A percentile compares a stretch with the other conserved stretches of the same genome.
Conservation (phyloP, 2,797 vertebrate genomes). For the Eulemur albifrons region DNA sequence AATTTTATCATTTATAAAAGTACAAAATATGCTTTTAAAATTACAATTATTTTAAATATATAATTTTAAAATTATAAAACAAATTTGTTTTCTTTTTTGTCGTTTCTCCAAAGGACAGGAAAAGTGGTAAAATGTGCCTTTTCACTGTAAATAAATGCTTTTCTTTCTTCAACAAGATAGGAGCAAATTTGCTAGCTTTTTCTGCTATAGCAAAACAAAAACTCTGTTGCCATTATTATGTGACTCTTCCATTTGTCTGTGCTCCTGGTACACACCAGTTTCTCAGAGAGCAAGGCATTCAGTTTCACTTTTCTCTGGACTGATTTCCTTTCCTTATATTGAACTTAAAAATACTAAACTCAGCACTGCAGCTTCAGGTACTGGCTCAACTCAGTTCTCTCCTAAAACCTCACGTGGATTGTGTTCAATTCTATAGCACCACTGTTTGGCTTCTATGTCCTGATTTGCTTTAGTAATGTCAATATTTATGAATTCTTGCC, state of each 20-base stretch:
- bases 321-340: neutral
- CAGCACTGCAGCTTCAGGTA: neutral
- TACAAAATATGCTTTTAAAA: neutral
- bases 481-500: neutral
- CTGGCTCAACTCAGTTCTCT: neutral
- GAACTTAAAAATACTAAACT: neutral
- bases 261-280: neutral
- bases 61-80: neutral
- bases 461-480: neutral
- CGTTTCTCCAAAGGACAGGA: neutral
- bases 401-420: neutral
- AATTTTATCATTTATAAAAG: neutral
- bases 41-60: neutral
- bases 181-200: neutral
- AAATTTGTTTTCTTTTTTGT: neutral
- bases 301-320: neutral
- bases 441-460: neutral
- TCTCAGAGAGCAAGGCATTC: neutral
- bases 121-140: neutral
- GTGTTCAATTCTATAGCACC: neutral
- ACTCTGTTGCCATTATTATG: no score
- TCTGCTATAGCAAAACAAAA: neutral
- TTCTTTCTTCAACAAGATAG: neutral
- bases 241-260: neutral
- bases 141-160: neutral